A percentile compares a stretch with the other conserved stretches of the same genome.
These are phyloP conservation scores for Paratilapia polleni DNA, from an alignment of 2,113 vertebrate species.

Conservation along the genomic window DNA sequence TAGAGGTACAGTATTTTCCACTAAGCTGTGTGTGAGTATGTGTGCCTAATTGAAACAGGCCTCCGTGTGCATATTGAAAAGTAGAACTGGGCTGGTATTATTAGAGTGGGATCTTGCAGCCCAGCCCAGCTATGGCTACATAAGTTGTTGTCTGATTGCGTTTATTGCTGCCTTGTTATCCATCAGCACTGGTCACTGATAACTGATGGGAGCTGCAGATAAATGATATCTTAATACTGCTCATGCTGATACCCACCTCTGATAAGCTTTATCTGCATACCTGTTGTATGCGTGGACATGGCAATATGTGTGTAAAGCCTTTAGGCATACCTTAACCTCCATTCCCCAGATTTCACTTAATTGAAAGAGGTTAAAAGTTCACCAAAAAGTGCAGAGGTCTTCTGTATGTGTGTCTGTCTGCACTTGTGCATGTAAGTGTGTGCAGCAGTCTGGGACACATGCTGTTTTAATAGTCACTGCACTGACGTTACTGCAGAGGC, in stretches of 20 bases:
- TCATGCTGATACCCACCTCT: background rate
- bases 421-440: slow-evolving; percentile 45
- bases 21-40: slow-evolving; percentile 9
- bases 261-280: slow-evolving; percentile 5
- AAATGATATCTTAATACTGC: slow-evolving; percentile 41
- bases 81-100: slow-evolving; percentile 42
- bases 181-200: slow-evolving; percentile 27
- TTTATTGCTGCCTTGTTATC: slow-evolving; percentile 50
- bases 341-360: slow-evolving; percentile 31
- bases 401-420: slow-evolving; percentile 12
- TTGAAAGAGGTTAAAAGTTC: slow-evolving; percentile 77
- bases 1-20: slow-evolving; percentile 25
- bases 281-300: background rate
- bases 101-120: slow-evolving; percentile 26
- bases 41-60: slow-evolving; percentile 52
- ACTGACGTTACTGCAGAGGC: slow-evolving; percentile 69
- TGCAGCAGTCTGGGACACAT: slow-evolving; percentile 63
- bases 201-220: slow-evolving; percentile 12
- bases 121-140: slow-evolving; percentile 40
- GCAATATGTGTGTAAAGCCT: background rate
- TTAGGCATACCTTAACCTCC: slow-evolving; percentile 5
- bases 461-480: slow-evolving; percentile 75
- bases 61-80: slow-evolving; percentile 41
- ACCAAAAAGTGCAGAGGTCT: slow-evolving; percentile 44
- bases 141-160: slow-evolving; percentile 16